Evolutionary conservation across 2,113 vertebrate species (phyloP).

Genomic region (Microtus montanus): DNA sequence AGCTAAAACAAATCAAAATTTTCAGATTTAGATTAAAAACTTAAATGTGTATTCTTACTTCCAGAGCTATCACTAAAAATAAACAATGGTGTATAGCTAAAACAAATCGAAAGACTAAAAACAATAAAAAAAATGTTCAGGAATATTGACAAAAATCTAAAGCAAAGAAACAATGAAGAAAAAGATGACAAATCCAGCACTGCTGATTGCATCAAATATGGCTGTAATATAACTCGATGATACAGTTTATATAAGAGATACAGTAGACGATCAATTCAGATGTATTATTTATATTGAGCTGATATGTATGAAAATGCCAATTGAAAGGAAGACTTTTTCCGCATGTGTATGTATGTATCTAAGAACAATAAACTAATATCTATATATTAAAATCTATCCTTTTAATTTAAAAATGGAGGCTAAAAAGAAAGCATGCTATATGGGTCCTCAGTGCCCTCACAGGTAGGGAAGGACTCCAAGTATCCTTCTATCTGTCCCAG

Average conservation of each 20-base stretch:
- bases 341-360: background rate
- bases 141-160: background rate
- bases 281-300: background rate
- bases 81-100: too few relatives aligned
- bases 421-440: background rate
- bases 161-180: background rate
- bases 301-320: background rate
- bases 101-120: background rate
- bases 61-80: too few relatives aligned
- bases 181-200: background rate
- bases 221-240: too few relatives aligned
- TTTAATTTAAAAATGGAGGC: background rate
- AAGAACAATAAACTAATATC: background rate
- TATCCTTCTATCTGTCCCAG: background rate
- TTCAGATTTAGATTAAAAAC: too few relatives aligned
- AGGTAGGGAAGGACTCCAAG: background rate
- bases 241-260: background rate
- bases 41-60: too few relatives aligned
- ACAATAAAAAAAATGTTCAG: background rate
- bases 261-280: background rate
- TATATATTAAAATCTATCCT: background rate
- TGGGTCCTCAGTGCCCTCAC: accelerated
- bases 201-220: background rate
- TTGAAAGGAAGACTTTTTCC: background rate
- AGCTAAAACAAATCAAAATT: background rate